Evolutionary conservation across 2,797 vertebrate species (phyloP).

Genomic region (Sebastes itinus): DNA sequence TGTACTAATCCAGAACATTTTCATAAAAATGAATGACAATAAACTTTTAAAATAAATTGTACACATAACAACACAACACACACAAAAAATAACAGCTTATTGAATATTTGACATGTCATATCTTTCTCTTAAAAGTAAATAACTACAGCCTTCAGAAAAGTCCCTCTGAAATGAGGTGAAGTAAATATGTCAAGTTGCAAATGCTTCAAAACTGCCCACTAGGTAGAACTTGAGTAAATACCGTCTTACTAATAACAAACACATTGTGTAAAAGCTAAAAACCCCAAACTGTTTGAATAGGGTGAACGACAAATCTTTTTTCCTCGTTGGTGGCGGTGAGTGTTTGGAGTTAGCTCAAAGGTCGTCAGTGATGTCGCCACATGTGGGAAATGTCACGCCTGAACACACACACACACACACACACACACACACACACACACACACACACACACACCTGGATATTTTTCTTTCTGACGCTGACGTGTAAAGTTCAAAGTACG

Average conservation of each 20-base stretch:
- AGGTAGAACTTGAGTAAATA: background rate
- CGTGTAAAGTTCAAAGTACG: slow-evolving; percentile 65
- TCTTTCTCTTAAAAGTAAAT: background rate
- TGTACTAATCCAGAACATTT: background rate
- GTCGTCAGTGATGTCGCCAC: background rate
- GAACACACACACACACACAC: slow-evolving; percentile 45
- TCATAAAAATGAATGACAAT: no score
- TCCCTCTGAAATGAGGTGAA: background rate
- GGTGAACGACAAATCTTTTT: background rate
- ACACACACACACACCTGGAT: background rate
- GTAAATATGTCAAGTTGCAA: background rate
- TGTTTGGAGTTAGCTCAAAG: background rate
- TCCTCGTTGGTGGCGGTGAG: background rate
- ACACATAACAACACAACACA: background rate
- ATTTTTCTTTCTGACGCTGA: background rate
- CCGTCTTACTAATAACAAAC: background rate
- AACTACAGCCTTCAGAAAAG: background rate
- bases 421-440: slow-evolving; percentile 17
- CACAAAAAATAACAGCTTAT: background rate
- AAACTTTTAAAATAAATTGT: no score
- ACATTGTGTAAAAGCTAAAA: no score
- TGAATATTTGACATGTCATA: background rate
- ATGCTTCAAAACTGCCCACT: background rate
- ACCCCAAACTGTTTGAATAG: background rate
- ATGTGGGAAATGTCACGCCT: slow-evolving; percentile 70